Evolutionary conservation across 1,140 invertebrate genomes (phyloP).

Genomic region (Apis cerana): DNA sequence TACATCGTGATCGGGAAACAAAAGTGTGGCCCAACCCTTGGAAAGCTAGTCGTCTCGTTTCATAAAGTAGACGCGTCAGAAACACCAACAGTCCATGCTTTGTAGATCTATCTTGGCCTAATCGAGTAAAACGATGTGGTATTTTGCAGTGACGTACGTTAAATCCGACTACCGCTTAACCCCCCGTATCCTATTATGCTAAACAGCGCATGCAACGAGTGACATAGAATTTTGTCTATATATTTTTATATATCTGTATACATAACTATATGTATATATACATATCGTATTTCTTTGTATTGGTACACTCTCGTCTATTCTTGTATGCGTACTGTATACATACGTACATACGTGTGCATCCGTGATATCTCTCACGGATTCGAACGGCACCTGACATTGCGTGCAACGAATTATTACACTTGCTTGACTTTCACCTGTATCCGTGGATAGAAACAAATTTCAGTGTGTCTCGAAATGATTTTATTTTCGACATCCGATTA

Average conservation of each 20-base stretch:
- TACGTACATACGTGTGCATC: slow-evolving; percentile 37
- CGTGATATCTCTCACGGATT: slow-evolving; percentile 7
- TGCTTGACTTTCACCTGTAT: not conserved
- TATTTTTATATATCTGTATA: slow-evolving; percentile 46
- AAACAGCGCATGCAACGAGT: slow-evolving; percentile 69
- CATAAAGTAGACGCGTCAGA: slow-evolving; percentile 45
- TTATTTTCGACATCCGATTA: not conserved
- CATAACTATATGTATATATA: slow-evolving; percentile 24
- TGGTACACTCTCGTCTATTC: slow-evolving; percentile 35
- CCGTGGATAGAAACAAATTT: not conserved
- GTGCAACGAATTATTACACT: slow-evolving; percentile 1
- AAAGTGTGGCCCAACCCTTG: not conserved
- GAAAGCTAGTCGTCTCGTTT: not conserved
- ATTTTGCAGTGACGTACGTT: slow-evolving; percentile 60
- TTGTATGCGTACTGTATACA: slow-evolving; percentile 28
- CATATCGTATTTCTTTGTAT: slow-evolving; percentile 36
- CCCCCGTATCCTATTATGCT: slow-evolving; percentile 67
- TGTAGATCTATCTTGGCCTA: slow-evolving; percentile 61
- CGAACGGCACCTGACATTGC: not conserved
- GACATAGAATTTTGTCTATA: slow-evolving; percentile 65
- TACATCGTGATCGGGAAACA: too few species aligned
- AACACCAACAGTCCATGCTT: slow-evolving; percentile 63
- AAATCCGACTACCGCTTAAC: slow-evolving; percentile 65
- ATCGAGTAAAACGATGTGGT: slow-evolving; percentile 56
- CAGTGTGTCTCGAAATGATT: not conserved